Evolutionary conservation across 1,140 invertebrate genomes (phyloP).

Genomic region (Drosophila nebulosa): DNA sequence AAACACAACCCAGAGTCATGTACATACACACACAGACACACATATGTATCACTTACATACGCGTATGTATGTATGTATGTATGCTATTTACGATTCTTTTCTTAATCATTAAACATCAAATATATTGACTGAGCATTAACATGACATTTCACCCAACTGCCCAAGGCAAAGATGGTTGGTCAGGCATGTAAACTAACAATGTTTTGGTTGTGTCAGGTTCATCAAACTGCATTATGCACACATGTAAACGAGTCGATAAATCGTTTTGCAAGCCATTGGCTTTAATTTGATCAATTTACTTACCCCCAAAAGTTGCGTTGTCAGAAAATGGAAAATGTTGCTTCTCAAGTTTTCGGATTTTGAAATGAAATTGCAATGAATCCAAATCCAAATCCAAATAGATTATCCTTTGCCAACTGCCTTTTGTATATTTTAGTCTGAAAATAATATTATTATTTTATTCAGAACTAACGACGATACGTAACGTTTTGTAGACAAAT

Average conservation of each 20-base stretch:
- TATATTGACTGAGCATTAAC: constrained; percentile 30
- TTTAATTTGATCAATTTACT: constrained; percentile 5
- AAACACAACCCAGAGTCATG: too few species aligned
- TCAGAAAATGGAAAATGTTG: too few species aligned
- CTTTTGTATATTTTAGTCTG: too few species aligned
- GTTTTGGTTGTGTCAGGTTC: constrained; percentile 1
- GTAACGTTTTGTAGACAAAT: too few species aligned
- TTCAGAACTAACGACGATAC: too few species aligned
- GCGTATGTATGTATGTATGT: background rate
- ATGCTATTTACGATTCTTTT: constrained; percentile 37
- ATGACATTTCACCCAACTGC: background rate
- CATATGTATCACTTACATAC: background rate
- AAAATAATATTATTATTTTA: too few species aligned
- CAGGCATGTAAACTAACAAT: constrained; percentile 5
- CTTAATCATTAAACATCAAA: constrained; percentile 61
- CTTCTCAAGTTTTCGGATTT: too few species aligned
- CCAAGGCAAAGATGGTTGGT: background rate
- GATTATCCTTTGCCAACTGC: too few species aligned
- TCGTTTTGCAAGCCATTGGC: background rate
- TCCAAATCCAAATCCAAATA: too few species aligned
- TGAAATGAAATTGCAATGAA: too few species aligned
- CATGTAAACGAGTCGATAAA: background rate
- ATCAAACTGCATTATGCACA: constrained; percentile 11
- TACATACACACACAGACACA: background rate
- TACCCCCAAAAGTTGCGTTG: constrained; percentile 4